A percentile compares a stretch with the other conserved stretches of the same genome.
These are phyloP conservation scores for Spheniscus humboldti DNA, from an alignment of 2,797 vertebrate genomes.

Conservation along the genomic window DNA sequence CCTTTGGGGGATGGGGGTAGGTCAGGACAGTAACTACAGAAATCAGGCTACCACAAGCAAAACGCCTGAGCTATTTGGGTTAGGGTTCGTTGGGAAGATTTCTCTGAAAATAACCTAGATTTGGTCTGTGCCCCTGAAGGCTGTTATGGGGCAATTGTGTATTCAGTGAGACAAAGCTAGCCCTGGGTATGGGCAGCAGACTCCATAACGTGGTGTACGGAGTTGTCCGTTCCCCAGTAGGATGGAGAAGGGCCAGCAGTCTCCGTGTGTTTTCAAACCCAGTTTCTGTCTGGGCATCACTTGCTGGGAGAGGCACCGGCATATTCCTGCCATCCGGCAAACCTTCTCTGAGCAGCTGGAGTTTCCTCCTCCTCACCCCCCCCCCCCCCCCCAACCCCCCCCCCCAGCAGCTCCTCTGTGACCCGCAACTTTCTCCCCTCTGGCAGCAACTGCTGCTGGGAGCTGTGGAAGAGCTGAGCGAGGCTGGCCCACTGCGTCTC, in stretches of 20 bases:
- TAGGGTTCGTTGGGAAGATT: not conserved
- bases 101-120: not conserved
- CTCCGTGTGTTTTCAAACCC: not conserved
- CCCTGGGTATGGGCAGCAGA: not conserved
- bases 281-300: not conserved
- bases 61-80: accelerated
- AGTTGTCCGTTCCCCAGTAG: not conserved
- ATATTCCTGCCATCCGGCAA: not conserved
- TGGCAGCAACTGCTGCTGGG: not conserved
- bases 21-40: not conserved
- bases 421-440: not conserved
- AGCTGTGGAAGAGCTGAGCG: not conserved
- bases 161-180: no score
- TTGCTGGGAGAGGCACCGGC: accelerated
- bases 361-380: not conserved
- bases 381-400: no score
- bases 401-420: not conserved
- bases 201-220: accelerated
- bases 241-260: accelerated
- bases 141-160: accelerated
- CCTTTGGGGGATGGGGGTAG: not conserved
- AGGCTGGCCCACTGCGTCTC: not conserved
- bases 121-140: not conserved
- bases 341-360: not conserved
- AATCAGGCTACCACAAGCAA: not conserved